Percentiles rank a stretch among this genome's conserved stretches.
phyloP scores from a whole-genome alignment of 2,113 vertebrate species.

The Campylomormyrus numenius region DNA sequence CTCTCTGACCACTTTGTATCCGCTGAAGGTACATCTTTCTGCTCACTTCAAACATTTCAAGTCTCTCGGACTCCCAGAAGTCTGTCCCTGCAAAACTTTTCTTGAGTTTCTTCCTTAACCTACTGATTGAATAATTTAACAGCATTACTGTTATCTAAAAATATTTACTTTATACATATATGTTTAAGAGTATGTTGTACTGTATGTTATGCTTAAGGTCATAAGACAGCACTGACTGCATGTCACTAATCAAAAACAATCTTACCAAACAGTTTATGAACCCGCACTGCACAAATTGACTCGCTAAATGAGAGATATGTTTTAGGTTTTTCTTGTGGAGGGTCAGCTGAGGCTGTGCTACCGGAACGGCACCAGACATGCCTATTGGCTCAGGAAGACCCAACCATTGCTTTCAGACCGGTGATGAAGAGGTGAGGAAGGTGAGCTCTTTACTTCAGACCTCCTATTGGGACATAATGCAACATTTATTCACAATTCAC shows the following conservation, averaged over 20 bases:
- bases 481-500: neutral
- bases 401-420: conserved; percentile 77
- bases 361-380: conserved; percentile 54
- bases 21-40: conserved; percentile 68
- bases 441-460: conserved; percentile 45
- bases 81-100: neutral
- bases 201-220: neutral
- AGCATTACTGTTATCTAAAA: neutral
- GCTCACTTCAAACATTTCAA: neutral
- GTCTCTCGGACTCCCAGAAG: neutral
- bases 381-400: conserved; percentile 53
- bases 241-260: neutral
- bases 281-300: neutral
- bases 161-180: neutral
- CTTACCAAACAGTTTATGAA: neutral
- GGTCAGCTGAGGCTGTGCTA: conserved; percentile 49
- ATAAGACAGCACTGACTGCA: neutral
- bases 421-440: conserved; percentile 80
- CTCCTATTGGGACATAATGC: neutral
- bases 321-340: conserved; percentile 55
- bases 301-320: neutral
- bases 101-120: neutral
- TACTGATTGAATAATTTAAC: neutral
- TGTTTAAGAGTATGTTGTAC: neutral
- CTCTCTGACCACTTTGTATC: conserved; percentile 68